Percentiles rank a stretch among this genome's conserved stretches.
Conservation (phyloP, 2,888 invertebrate genomes). For the Drosophila subquinaria region DNA sequence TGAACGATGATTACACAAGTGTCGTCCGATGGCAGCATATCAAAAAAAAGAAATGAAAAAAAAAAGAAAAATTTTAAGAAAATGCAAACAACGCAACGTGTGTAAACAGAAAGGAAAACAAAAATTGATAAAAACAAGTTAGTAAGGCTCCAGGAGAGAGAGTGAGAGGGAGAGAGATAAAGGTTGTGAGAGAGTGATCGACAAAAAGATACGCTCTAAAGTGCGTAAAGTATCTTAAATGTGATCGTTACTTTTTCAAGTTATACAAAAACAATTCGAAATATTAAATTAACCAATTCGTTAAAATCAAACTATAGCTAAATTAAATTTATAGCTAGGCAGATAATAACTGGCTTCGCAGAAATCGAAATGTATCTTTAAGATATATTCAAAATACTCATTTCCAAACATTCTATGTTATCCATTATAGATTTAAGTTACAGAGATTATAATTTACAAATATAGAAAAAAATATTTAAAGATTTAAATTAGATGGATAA, state of each 20-base stretch:
- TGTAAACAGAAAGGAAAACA: slow-evolving; percentile 56
- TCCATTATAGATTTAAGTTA: no score
- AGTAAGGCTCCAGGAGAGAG: neutral
- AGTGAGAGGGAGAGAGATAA: no score
- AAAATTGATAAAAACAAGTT: slow-evolving; percentile 59
- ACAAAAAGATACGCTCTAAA: slow-evolving; percentile 10
- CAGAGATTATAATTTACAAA: no score
- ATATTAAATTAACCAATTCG: neutral
- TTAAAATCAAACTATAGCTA: neutral
- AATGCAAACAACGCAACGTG: slow-evolving; percentile 72
- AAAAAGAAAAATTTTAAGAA: slow-evolving; percentile 49
- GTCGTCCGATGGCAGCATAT: slow-evolving; percentile 52
- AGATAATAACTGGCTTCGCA: neutral
- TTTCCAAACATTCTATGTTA: no score
- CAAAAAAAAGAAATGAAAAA: neutral
- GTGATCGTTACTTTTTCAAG: no score
- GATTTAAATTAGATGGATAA: no score
- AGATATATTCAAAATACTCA: no score
- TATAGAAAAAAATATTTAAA: no score
- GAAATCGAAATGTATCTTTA: no score
- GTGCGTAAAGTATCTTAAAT: neutral
- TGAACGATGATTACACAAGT: slow-evolving; percentile 76
- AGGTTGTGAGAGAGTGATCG: neutral
- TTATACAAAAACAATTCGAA: neutral
- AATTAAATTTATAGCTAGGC: neutral